Conservation (phyloP, 64 coral and sea anemone species). For the Montipora cactus region DNA sequence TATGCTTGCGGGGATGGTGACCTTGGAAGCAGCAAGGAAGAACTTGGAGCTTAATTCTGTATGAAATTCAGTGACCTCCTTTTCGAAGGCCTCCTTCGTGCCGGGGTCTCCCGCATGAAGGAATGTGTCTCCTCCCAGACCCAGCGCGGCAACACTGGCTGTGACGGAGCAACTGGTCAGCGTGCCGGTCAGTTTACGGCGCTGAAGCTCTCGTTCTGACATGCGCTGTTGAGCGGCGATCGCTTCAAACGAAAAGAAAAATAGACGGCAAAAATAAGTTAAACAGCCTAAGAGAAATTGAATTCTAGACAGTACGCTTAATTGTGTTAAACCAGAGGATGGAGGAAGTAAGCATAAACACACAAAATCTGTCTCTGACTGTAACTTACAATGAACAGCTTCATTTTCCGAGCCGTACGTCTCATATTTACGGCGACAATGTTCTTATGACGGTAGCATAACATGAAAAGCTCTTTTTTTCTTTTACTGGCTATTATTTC, state of each 20-base stretch:
- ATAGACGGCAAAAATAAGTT: neutral
- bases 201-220: constrained; percentile 90
- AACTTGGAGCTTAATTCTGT: constrained; percentile 88
- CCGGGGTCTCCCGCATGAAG: constrained; percentile 63
- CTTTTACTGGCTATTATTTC: no score
- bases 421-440: no score
- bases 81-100: constrained; percentile 47
- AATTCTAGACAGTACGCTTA: no score
- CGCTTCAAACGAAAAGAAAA: constrained; percentile 55
- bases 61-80: constrained; percentile 60
- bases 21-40: constrained; percentile 60
- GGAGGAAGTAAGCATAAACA: no score
- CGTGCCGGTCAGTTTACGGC: constrained; percentile 89
- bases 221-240: constrained; percentile 94
- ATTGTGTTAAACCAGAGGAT: no score
- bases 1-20: constrained; percentile 62
- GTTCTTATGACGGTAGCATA: no score
- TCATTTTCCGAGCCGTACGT: no score
- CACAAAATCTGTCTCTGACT: no score
- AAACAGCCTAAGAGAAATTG: neutral
- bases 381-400: no score
- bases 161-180: constrained; percentile 86
- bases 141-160: constrained; percentile 77
- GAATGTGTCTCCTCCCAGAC: constrained; percentile 73
- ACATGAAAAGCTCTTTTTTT: no score